Evolutionary conservation across 2,797 vertebrate genomes (phyloP), one percentile per base, ranked within the genome.

Genomic region (Orestias chungarensis): DNA sequence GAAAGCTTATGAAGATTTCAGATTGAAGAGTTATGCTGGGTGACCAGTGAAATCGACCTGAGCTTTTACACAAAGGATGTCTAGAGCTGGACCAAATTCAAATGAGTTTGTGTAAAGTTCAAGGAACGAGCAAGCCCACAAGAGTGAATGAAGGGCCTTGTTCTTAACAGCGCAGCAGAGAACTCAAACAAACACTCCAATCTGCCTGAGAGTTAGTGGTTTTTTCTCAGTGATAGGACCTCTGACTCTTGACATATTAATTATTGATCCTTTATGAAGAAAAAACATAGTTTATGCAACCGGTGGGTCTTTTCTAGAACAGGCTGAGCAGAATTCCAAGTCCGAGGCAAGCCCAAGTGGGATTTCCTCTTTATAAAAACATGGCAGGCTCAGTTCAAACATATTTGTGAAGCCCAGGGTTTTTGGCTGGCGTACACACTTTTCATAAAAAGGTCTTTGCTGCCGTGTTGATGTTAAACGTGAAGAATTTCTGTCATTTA

Each of bases 181-280:
- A 86, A 47, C 79, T 86, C 76, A 64, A 65, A 78, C 82, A 88
- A 86, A 74, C 80, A 82, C 73, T 79, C 81, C 84, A 79, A 61
- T 43, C 75, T 42, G 74, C 74, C 77, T 70, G 71, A 75, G 74
- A 84, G 82, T 83, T 88, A 87, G 83, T 85, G 83, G 85, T 85
- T 80, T 44, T 87, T 81, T 12, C n/a, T 76, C 75, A 57, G 68
- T 61, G 82, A 84, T 89, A 75, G 78, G 66, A 79, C 80, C 85
- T 76, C 74, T 75, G 74, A 83, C 81, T 87, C 85, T n/a, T 91
- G 91, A 92, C 86, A 91, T 83, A 82, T 82, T 91, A 90, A 90
- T 92, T 90, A 90, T 92, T 91, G 89, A 92, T 93, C 82, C 87
- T 93, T 89, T 92, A 92, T 88, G 90, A 85, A 86, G 88, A 75